Conservation (phyloP, 2,888 invertebrate genomes). For the Myathropa florea region DNA sequence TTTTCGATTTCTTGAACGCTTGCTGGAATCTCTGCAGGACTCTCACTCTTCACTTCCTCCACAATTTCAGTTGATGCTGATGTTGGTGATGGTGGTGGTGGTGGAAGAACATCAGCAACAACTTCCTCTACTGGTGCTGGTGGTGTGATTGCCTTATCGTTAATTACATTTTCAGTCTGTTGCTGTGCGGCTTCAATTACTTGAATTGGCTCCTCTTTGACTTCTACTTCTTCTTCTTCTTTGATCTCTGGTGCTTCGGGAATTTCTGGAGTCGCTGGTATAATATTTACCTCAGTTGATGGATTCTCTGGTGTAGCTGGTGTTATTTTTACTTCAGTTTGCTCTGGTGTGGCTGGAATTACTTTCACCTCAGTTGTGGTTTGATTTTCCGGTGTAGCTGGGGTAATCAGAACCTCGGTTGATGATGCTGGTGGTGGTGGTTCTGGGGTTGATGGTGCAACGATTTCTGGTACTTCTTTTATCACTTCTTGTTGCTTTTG, state of each 20-base stretch:
- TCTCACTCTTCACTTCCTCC: constrained; percentile 44
- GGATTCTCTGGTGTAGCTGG: constrained; percentile 64
- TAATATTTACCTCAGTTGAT: constrained; percentile 56
- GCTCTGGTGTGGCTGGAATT: constrained; percentile 63
- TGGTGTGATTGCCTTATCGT: not conserved
- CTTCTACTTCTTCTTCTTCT: constrained; percentile 27
- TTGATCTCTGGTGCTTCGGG: constrained; percentile 47
- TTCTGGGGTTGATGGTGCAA: constrained; percentile 55
- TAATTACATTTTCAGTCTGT: constrained; percentile 39
- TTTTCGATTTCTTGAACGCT: constrained; percentile 42
- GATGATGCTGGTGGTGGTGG: constrained; percentile 1
- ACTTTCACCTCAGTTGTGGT: constrained; percentile 60
- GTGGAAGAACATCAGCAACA: constrained; percentile 14
- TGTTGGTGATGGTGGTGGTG: constrained; percentile 25
- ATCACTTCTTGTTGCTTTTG: constrained; percentile 16
- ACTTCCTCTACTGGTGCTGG: constrained; percentile 1
- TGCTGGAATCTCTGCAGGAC: constrained; percentile 28
- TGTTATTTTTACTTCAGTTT: constrained; percentile 57
- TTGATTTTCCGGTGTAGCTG: constrained; percentile 47
- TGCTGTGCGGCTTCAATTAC: constrained; percentile 6
- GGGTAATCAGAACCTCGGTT: constrained; percentile 27
- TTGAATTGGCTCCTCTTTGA: constrained; percentile 31
- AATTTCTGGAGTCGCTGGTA: constrained; percentile 53
- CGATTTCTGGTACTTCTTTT: constrained; percentile 36
- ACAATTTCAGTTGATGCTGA: not conserved